Evolutionary conservation across 2,888 invertebrate species (phyloP), one percentile per base, ranked within the genome.

Genomic region (Drosophila austrosaltans): DNA sequence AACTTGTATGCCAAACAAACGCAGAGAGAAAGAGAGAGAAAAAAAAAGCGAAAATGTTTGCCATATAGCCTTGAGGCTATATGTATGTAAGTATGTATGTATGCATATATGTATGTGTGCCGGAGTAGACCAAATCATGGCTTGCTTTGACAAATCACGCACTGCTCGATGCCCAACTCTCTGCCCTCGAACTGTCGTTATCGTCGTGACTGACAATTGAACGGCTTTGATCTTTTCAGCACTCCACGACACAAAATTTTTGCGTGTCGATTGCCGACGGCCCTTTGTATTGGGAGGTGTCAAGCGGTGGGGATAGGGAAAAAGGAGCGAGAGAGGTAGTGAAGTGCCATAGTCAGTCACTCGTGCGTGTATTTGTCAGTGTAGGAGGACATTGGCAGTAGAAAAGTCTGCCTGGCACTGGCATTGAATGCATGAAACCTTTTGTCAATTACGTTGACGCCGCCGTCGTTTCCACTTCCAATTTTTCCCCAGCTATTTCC

Each of bases 201-300:
- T 76, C 77, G 73, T 72, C 70, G 67, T 61, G 74, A 71, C 70
- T 83, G 84, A 75, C 85, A 89, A 85, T 85, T 89, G 89, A 87
- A 85, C 66, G 71, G 76, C 85, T 85, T 85, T 85, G 85, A 85
- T 89, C 85, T 89, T 89, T 88, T 83, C 86, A 82, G 76, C 85
- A 76, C 81, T 73, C 69, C 73, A 81, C 72, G 57, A 57, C 81
- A 48, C 48, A 48, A 87, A 79, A 57, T 80, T 89, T 89, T 75
- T 72, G 77, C 76, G 74, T 84, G 86, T 88, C 83, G 88, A 86
- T 86, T 82, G 72, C 78, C 70, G 22, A 42, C 16, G 74, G 86
- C 63, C 63, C 32, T 32, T 62, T 66, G 20, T n/a, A 32, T 10
- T 48, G 56, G 28, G 16, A 12, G 39, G 44, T 68, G 58, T 53